Percentiles rank a stretch among this genome's conserved stretches.
phyloP scores from a whole-genome alignment of 2,797 vertebrate genomes.

The Ptychobarbus kaznakovi region DNA sequence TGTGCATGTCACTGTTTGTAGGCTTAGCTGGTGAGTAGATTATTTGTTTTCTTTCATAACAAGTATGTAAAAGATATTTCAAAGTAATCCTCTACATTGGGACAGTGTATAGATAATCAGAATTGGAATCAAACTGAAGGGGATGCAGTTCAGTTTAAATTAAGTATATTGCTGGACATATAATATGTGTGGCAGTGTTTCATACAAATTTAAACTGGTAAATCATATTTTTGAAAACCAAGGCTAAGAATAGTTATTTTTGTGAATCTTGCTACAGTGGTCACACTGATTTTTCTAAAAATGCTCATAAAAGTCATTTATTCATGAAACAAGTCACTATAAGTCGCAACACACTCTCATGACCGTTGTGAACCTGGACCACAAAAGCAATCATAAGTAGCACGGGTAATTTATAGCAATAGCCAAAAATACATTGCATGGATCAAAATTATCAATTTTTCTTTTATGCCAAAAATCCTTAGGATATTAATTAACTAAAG shows the following conservation, averaged over 20 bases:
- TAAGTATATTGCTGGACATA: neutral
- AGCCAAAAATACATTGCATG: too few relatives aligned
- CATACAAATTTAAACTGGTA: neutral
- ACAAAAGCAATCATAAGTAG: too few relatives aligned
- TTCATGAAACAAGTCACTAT: neutral
- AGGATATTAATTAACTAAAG: too few relatives aligned
- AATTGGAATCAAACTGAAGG: too few relatives aligned
- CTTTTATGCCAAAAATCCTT: too few relatives aligned
- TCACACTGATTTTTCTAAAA: neutral
- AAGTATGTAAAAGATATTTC: constrained; percentile 67
- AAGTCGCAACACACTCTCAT: neutral
- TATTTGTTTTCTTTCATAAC: constrained; percentile 57
- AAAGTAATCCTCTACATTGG: constrained; percentile 59
- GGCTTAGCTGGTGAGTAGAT: constrained; percentile 27
- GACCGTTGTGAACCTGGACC: too few relatives aligned
- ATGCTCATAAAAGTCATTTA: neutral
- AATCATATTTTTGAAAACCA: neutral
- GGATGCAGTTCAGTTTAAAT: too few relatives aligned
- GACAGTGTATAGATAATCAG: too few relatives aligned
- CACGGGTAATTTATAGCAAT: too few relatives aligned
- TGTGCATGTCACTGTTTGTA: constrained; percentile 22
- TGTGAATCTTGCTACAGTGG: neutral
- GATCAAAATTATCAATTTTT: too few relatives aligned
- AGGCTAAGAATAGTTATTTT: neutral
- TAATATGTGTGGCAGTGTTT: neutral